Base-by-base conservation (phyloP, 2,888 invertebrate genomes). In the Andrena hattorfiana region DNA sequence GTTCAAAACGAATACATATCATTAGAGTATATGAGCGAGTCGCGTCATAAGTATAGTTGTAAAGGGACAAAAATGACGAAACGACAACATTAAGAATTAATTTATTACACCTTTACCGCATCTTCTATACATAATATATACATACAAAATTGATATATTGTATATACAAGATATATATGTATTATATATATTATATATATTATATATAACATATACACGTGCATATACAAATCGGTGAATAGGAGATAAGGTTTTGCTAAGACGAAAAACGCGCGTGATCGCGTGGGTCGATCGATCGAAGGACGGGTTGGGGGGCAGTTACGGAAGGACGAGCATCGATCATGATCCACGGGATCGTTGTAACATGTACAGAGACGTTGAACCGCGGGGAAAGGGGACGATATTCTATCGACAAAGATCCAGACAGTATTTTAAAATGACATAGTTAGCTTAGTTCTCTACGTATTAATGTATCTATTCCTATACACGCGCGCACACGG, bases 1-100 rank as follows among this genome's bases (percentile, higher is more conserved):
- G 90, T 91, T 92, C 91, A 92, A 93, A 91, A 89, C 85, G 79
- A 90, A 89, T 91, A 90, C 92, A 92, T 92, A 93, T 93, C 91
- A 92, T 83, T 93, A 93, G 56, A 26, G 90, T 86, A 84, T 60
- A 87, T 80, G 83, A 89, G 85, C 62, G 62, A 77, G 54, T 28
- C 76, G 79, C 76, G 83, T 60, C 72, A 72, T 76, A 84, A 81
- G 66, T 81, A 59, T 74, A 88, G 62, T 20, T 78, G 68, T 87
- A 87, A 60, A 49, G 5, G n/a, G 32, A 60, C 30, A 62, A 62
- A 20, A 32, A 62, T 2, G 20, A 26, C 13, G 49, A 63, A 66
- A 82, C 83, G 81, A 87, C 66, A 84, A 87, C 67, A 73, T 87
- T 85, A 87, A 85, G 68, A 84, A 90, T 87, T 91, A 88, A 91